Evolutionary conservation across 2,888 invertebrate genomes (phyloP).

Genomic region (Yponomeuta sedellus): DNA sequence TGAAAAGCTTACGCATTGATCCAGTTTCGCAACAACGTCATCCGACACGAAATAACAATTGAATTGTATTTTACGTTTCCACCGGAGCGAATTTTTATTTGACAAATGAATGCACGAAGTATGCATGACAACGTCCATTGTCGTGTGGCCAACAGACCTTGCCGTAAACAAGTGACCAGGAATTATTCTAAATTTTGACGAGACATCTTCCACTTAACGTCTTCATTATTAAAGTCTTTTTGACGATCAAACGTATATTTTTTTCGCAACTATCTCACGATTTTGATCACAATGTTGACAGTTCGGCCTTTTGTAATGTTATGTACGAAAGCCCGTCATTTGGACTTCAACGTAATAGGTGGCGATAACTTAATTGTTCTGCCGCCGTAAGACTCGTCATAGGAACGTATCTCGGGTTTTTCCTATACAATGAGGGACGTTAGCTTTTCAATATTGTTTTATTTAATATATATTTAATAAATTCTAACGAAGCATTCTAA

Average conservation of each 20-base stretch:
- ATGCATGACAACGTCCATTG: slow-evolving; percentile 34
- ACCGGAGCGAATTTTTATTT: slow-evolving; percentile 14
- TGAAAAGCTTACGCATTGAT: background rate
- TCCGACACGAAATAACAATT: slow-evolving; percentile 4
- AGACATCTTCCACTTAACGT: slow-evolving; percentile 22
- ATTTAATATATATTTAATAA: too few species aligned
- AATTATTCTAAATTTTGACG: slow-evolving; percentile 30
- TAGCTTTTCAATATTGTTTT: background rate
- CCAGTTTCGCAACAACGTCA: background rate
- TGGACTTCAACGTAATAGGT: background rate
- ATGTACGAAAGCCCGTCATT: background rate
- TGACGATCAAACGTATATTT: slow-evolving; percentile 10
- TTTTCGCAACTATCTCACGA: slow-evolving; percentile 18
- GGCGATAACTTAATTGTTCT: slow-evolving; percentile 7
- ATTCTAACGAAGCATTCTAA: background rate
- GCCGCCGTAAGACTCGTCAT: too few species aligned
- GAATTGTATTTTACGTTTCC: slow-evolving; percentile 1
- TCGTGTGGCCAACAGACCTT: slow-evolving; percentile 29
- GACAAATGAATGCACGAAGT: slow-evolving; percentile 28
- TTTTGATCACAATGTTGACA: slow-evolving; percentile 15
- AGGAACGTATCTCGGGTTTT: background rate
- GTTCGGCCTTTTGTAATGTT: background rate
- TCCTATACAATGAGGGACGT: background rate
- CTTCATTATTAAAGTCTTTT: slow-evolving; percentile 21
- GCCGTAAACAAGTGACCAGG: slow-evolving; percentile 27